Conservation (phyloP, 1,140 invertebrate species). For the Drosophila parvula region DNA sequence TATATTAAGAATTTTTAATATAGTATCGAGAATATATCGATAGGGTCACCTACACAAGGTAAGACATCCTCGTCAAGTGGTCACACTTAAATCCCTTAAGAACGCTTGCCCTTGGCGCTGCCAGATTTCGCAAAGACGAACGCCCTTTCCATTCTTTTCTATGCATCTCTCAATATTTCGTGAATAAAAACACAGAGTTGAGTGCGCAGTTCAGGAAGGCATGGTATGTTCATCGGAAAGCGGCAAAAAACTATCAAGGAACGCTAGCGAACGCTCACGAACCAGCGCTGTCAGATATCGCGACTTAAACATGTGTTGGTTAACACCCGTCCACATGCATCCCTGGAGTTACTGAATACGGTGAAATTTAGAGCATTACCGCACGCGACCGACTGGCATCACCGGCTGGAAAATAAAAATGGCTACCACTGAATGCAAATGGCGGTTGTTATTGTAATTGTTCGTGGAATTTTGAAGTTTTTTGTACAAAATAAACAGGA, state of each 20-base stretch:
- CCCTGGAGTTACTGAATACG: slow-evolving; percentile 5
- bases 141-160: too few species aligned
- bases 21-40: too few species aligned
- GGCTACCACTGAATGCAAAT: slow-evolving; percentile 74
- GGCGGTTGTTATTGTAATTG: slow-evolving; percentile 73
- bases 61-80: too few species aligned
- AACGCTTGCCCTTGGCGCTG: background rate
- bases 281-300: background rate
- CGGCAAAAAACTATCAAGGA: background rate
- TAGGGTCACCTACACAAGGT: too few species aligned
- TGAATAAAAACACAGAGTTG: background rate
- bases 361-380: slow-evolving; percentile 51
- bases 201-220: too few species aligned
- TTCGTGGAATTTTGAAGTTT: slow-evolving; percentile 82
- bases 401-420: slow-evolving; percentile 81
- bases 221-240: background rate
- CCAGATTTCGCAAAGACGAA: background rate
- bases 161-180: background rate
- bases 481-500: slow-evolving; percentile 81
- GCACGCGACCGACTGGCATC: slow-evolving; percentile 37
- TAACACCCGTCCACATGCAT: background rate
- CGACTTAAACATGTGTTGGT: background rate
- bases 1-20: too few species aligned
- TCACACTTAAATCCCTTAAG: too few species aligned
- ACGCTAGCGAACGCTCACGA: background rate